Evolutionary conservation across 2,888 invertebrate genomes (phyloP), one percentile per base, ranked within the genome.

Genomic region (Helleia helle): DNA sequence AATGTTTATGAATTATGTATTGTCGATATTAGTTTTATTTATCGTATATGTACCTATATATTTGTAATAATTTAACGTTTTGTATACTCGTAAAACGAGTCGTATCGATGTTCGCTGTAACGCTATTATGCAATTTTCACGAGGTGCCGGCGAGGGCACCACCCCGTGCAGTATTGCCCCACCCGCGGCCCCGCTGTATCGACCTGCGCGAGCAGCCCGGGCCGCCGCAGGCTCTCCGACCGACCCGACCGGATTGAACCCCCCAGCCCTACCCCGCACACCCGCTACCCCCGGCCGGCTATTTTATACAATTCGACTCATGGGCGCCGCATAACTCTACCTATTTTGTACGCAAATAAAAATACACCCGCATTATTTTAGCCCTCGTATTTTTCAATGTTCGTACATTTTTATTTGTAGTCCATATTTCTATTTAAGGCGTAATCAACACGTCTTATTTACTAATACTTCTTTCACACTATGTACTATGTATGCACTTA

Each of bases 101-200:
- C 9, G 26, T 15, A 36, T 38, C 18, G 51, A 51, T 54, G 53
- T 50, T 30, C 22, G 28, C 18, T 52, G 52, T 56, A 59, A 56
- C 47, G 50, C 56, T 59, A 56, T 62, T 61, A 63, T 61, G 59
- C 61, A 65, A 62, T 53, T 52, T 50, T 48, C 50, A 58, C 61
- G 62, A 83, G 66, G 81, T 80, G 73, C 86, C 79, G 62, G 77
- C 75, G 71, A 79, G 80, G 63, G 85, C 65, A 68, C 74, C 84
- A 67, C 84, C 71, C 71, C 63, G 65, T 67, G 65, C 65, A 62
- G 61, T 66, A 65, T 63, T 63, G 54, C 69, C 65, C 75, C 70
- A 73, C 77, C 77, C 77, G 67, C 75, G 55, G 64, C 64, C 65
- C 71, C 66, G 71, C 71, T 75, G 69, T 81, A 75, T 80, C 84